Base-by-base conservation (phyloP, 2,797 vertebrate species). In the Thunnus albacares region DNA sequence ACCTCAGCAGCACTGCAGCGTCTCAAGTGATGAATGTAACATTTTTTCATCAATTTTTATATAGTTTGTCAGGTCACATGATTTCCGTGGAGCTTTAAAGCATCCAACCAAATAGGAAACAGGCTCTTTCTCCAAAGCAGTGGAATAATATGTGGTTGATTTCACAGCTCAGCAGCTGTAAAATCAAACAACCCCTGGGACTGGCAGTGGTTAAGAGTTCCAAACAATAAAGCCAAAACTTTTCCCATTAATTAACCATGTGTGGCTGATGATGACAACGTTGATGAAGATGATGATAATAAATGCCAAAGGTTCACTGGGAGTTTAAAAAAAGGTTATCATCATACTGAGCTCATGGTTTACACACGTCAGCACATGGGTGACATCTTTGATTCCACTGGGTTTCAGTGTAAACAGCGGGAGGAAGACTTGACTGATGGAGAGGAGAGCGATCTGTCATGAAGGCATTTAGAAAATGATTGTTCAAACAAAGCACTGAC, bases 251-350 rank as follows among this genome's bases (percentile, higher is more conserved):
- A 88, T 91, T 87, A 90, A 76, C 81, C 79, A 75, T 2, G 68
- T 91, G 88, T 28, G 67, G 83, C 83, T 61, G 81, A 84, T 49
- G 84, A 90, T 85, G 82, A 85, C 76, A 69, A 55, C 65, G 81
- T 60, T 89, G 83, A 90, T 82, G 89, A 91, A 61, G 85, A 90
- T 59, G 87, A 78, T 82, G 80, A 89, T 83, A 81, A 88, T 86
- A 80, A 86, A 90, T 82, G 84, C 69, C 79, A 80, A 74, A 72
- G 74, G 87, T 88, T 91, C 82, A 86, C 68, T 41, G 70, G 59
- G 74, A 88, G 93, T 93, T 94, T 92, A 92, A 92, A 92, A 79
- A 86, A 84, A 87, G 88, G 85, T 90, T 90, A 91, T 92, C 90
- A 86, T 90, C 89, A 75, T 80, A 72, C 83, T 90, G 89, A 92